These are phyloP conservation scores for Ageneiosus marmoratus DNA, from an alignment of 2,113 vertebrate genomes.

Conservation along the genomic window DNA sequence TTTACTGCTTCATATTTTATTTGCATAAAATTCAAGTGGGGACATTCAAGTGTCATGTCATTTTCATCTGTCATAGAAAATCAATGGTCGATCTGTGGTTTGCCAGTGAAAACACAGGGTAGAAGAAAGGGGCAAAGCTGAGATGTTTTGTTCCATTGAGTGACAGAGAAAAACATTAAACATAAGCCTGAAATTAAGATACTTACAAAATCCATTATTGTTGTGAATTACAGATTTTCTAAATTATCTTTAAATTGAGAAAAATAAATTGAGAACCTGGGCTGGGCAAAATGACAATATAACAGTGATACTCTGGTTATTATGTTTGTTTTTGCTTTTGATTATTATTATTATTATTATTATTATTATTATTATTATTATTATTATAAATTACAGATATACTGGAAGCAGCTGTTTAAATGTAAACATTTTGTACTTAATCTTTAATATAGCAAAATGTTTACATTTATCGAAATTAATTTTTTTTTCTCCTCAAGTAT, in stretches of 20 bases:
- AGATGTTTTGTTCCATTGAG: background rate
- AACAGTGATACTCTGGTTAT: background rate
- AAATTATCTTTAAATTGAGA: background rate
- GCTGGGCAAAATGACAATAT: background rate
- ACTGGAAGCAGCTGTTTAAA: background rate
- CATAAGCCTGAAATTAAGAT: background rate
- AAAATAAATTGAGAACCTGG: background rate
- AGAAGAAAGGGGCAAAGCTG: background rate
- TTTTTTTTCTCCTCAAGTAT: background rate
- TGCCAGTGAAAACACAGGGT: background rate
- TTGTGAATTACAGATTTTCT: background rate
- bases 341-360: too few relatives aligned
- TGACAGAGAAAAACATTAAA: background rate
- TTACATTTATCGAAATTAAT: background rate
- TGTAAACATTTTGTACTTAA: too few relatives aligned
- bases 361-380: background rate
- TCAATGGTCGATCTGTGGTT: background rate
- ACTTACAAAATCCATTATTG: background rate
- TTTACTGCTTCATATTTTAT: background rate
- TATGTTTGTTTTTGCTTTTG: too few relatives aligned
- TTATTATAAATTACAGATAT: background rate
- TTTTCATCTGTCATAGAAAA: background rate
- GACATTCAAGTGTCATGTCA: background rate
- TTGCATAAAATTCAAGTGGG: slow-evolving; percentile 1
- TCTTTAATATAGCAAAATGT: background rate